Percentiles rank a stretch among this genome's conserved stretches.
These are phyloP conservation scores for Ferdinandea cuprea DNA, from an alignment of 2,888 invertebrate genomes.

Conservation along the genomic window DNA sequence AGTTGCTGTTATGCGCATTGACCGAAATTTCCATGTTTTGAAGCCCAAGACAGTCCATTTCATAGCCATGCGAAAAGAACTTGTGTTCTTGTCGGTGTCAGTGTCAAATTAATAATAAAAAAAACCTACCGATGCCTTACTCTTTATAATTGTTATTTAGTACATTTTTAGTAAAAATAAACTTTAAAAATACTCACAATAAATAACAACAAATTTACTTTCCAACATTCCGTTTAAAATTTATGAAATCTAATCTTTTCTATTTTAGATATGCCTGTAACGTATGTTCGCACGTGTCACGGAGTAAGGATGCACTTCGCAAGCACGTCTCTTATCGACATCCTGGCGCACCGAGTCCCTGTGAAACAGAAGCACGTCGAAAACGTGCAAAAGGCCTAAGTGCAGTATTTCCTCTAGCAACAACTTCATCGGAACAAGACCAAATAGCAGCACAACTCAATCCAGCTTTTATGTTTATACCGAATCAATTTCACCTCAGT, in stretches of 20 bases:
- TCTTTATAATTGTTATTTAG: no score
- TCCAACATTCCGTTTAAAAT: neutral
- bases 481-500: constrained; percentile 81
- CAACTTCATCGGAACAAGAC: constrained; percentile 73
- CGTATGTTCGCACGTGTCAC: constrained; percentile 93
- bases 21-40: no score
- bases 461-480: constrained; percentile 81
- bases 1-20: no score
- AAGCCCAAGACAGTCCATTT: no score
- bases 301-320: constrained; percentile 92
- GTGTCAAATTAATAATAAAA: no score
- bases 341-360: constrained; percentile 85
- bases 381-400: constrained; percentile 81
- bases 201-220: no score
- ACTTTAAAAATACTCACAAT: no score
- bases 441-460: constrained; percentile 75
- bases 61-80: no score
- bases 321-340: constrained; percentile 95
- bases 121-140: no score
- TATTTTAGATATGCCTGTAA: constrained; percentile 90
- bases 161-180: no score
- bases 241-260: neutral
- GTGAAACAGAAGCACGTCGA: constrained; percentile 82
- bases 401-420: constrained; percentile 72
- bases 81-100: no score